These are phyloP conservation scores for Pelvicachromis taeniatus DNA, from an alignment of 2,113 vertebrate genomes.

Conservation along the genomic window DNA sequence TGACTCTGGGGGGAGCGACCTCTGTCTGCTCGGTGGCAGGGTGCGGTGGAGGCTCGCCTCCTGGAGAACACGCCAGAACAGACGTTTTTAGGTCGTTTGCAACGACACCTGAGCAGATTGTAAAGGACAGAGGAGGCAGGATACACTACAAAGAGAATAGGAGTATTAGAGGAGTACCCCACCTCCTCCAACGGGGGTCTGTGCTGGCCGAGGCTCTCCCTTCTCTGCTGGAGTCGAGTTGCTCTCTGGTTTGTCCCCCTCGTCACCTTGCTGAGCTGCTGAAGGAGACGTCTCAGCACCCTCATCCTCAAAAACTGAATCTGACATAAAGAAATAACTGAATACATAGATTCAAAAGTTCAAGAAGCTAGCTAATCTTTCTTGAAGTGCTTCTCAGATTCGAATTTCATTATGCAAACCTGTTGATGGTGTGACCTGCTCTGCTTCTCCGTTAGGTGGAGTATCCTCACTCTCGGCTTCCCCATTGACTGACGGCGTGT, in stretches of 20 bases:
- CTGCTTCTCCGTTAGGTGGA: conserved; percentile 23
- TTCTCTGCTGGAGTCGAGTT: conserved; percentile 3
- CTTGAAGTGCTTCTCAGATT: background rate
- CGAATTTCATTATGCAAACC: conserved; percentile 1
- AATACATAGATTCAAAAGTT: background rate
- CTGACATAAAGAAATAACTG: background rate
- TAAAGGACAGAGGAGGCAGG: background rate
- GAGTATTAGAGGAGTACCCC: background rate
- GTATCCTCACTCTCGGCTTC: conserved; percentile 43
- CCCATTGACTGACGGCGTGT: conserved; percentile 60
- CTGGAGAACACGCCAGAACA: background rate
- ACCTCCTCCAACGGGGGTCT: conserved; percentile 18
- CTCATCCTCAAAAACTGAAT: conserved; percentile 56
- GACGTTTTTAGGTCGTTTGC: background rate
- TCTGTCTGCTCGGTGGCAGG: conserved; percentile 52
- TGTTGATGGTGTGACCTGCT: conserved; percentile 31
- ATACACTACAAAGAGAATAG: background rate
- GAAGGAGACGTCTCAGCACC: background rate
- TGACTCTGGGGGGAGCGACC: conserved; percentile 48
- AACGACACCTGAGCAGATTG: background rate
- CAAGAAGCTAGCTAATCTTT: background rate
- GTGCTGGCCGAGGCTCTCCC: conserved; percentile 6
- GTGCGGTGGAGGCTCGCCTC: conserved; percentile 27
- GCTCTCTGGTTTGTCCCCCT: conserved; percentile 1
- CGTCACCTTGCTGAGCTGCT: background rate